phyloP scores from a whole-genome alignment of 2,797 vertebrate species.

The Sarcoramphus papa region DNA sequence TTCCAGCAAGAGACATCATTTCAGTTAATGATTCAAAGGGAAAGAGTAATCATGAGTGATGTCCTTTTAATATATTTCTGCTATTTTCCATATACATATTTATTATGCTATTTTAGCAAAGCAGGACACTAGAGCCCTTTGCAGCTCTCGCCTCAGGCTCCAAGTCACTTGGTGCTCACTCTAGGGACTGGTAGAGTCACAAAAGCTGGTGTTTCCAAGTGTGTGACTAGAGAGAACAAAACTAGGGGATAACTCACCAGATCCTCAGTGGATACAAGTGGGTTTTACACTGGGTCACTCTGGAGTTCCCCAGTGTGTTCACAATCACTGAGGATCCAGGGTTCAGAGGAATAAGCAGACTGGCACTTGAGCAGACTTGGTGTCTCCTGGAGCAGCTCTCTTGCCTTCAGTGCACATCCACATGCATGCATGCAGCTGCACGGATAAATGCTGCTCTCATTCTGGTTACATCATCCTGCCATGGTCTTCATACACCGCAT shows the following conservation, averaged over 20 bases:
- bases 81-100: not conserved
- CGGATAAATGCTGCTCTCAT: not conserved
- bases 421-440: accelerated
- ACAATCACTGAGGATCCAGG: not conserved
- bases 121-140: not conserved
- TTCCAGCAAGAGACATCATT: not conserved
- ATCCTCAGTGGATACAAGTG: not conserved
- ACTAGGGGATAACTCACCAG: not conserved
- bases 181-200: not conserved
- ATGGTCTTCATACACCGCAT: accelerated
- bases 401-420: accelerated
- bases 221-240: not conserved
- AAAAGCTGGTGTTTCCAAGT: not conserved
- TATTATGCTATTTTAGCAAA: not conserved
- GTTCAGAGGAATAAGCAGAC: not conserved
- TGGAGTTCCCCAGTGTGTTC: not conserved
- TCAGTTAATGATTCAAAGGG: not conserved
- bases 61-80: not conserved
- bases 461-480: not conserved
- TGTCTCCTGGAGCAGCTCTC: not conserved
- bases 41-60: not conserved
- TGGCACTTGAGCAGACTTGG: not conserved
- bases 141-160: not conserved
- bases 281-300: not conserved
- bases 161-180: not conserved